Base-by-base conservation (phyloP, 2,113 vertebrate species). In the Atherinomorus stipes region DNA sequence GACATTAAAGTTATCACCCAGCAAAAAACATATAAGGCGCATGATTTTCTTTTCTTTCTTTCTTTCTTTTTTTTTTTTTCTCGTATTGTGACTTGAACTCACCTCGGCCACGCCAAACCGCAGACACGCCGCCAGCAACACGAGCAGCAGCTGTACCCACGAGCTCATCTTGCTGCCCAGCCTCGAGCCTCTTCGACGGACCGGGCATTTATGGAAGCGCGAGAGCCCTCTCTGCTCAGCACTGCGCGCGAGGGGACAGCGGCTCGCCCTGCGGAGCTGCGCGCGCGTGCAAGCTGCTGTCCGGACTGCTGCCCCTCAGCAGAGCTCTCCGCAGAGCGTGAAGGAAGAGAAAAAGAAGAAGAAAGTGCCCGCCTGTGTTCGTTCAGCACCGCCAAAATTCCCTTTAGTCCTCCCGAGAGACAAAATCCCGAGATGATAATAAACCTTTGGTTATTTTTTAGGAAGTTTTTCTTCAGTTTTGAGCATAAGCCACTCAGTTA, bases 161-260 rank as follows among this genome's bases (percentile, higher is more conserved):
- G 91, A 89, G 89, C 91, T 92, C 94, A 95, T 95, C 85, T 88
- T 93, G 93, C 92, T 87, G 92, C 89, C 89, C 93, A 87, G 92
- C 90, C 88, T 91, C 88, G 90, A 91, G 87, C 85, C 90, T 88
- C 86, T 72, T 61, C 86, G 80, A 87, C 87, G 88, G 90, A 88
- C 89, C 87, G 92, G 81, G 93, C 94, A 94, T 94, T 92, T 90
- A 94, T 90, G 92, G 91, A 88, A 37, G 88, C 88, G 83, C 91
- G 85, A 80, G 89, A 69, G 71, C 81, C 31, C 77, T 78, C 89
- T 75, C 67, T 83, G 64, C 85, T 90, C 91, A 86, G 87, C 91
- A 89, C 77, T 80, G 87, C 84, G 85, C 80, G 82, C 88, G 73
- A 8, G 76, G 79, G 80, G 78, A 85, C 85, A 82, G 80, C 77